A percentile compares a stretch with the other conserved stretches of the same genome.
Evolutionary conservation across 2,888 invertebrate genomes (phyloP).

Genomic region (Alentia gelatinosa): DNA sequence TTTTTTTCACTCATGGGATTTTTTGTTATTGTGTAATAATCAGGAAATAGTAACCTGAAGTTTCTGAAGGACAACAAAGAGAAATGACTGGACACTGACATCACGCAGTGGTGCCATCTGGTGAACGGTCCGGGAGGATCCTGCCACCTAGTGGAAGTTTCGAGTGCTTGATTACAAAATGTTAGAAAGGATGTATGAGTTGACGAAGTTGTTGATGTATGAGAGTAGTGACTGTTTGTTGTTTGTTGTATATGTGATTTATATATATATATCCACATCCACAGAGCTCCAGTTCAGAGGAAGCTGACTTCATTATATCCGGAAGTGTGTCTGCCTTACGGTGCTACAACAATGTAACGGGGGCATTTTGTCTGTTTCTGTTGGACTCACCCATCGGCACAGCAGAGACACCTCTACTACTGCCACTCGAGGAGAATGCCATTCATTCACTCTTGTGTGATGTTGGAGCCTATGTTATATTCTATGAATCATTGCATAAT

Average conservation of each 20-base stretch:
- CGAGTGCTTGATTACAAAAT: not conserved
- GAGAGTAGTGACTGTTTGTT: not conserved
- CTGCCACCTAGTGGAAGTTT: not conserved
- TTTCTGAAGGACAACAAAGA: not conserved
- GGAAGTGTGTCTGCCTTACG: not conserved
- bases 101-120: not conserved
- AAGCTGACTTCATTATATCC: not conserved
- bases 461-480: not conserved
- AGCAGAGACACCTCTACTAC: not conserved
- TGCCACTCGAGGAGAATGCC: not conserved
- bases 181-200: not conserved
- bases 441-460: not conserved
- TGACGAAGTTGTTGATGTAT: not conserved
- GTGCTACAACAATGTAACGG: conserved; percentile 11
- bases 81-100: not conserved
- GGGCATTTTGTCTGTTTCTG: not conserved
- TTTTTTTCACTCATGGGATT: not conserved
- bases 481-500: not conserved
- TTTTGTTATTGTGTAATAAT: not conserved
- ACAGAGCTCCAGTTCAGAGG: not conserved
- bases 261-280: not conserved
- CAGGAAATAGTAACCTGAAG: not conserved
- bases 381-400: not conserved
- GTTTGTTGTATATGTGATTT: not conserved
- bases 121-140: not conserved